These are phyloP conservation scores for Chesias legatella DNA, from an alignment of 2,888 invertebrate genomes.

Conservation along the genomic window DNA sequence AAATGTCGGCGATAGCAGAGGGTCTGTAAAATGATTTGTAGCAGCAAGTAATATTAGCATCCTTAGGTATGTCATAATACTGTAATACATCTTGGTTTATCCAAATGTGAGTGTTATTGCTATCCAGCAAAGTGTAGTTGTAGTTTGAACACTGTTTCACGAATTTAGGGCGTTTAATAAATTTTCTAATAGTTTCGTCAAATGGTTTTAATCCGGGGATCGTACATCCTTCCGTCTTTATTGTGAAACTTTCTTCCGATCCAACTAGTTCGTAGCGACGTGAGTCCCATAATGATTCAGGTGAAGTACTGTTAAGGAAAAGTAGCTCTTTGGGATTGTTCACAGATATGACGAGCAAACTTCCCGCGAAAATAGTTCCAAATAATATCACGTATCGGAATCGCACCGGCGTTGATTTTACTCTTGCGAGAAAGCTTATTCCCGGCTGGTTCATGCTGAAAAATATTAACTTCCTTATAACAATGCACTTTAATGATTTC, in stretches of 20 bases:
- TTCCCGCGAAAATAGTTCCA: constrained; percentile 54
- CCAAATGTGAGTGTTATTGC: constrained; percentile 81
- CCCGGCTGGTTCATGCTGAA: constrained; percentile 57
- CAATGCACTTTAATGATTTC: neutral
- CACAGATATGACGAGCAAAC: constrained; percentile 56
- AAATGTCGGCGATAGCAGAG: constrained; percentile 62
- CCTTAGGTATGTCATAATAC: constrained; percentile 71
- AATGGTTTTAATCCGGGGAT: constrained; percentile 83
- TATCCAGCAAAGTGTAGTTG: constrained; percentile 76
- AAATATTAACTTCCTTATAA: constrained; percentile 25
- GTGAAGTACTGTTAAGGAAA: constrained; percentile 45
- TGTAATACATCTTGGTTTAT: constrained; percentile 65
- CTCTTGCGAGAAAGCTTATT: constrained; percentile 32
- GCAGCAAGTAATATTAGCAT: constrained; percentile 78
- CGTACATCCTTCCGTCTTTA: constrained; percentile 84
- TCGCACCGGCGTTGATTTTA: constrained; percentile 43
- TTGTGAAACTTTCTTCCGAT: constrained; percentile 64
- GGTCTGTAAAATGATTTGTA: constrained; percentile 81
- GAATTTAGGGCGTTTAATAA: constrained; percentile 67
- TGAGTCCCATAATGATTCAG: constrained; percentile 33
- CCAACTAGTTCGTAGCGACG: constrained; percentile 35
- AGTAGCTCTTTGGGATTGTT: constrained; percentile 51
- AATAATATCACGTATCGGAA: constrained; percentile 60
- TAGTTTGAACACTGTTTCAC: constrained; percentile 75
- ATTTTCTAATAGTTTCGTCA: constrained; percentile 77